Evolutionary conservation across 1,140 invertebrate genomes (phyloP).

Genomic region (Panagrolaimus sp.): DNA sequence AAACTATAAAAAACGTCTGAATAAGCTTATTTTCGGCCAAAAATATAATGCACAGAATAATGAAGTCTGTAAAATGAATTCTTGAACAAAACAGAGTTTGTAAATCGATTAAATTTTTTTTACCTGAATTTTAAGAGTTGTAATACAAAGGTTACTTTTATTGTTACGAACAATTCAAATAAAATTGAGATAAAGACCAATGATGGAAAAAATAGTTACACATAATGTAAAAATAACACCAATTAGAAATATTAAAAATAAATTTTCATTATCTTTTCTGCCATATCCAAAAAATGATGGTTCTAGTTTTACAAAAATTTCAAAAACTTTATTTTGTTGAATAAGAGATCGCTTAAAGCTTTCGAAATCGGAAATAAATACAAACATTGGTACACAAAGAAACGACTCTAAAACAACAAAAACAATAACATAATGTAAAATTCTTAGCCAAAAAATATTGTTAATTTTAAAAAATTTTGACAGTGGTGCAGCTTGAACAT

Average conservation of each 20-base stretch:
- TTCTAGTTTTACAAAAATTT: neutral
- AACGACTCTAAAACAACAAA: neutral
- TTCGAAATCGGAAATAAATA: neutral
- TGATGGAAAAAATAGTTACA: neutral
- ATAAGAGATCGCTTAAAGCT: neutral
- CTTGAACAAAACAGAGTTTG: too few species aligned
- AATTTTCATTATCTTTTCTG: neutral
- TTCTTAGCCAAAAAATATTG: neutral
- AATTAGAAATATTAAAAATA: neutral
- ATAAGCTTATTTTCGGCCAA: too few species aligned
- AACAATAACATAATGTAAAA: neutral
- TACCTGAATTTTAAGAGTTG: neutral
- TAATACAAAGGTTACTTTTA: neutral
- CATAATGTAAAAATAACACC: neutral
- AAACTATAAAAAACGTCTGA: neutral
- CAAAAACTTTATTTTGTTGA: neutral
- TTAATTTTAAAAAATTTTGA: neutral
- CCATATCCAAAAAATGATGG: neutral
- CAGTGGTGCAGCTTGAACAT: neutral
- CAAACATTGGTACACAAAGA: neutral
- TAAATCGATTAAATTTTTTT: neutral
- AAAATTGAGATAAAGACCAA: neutral
- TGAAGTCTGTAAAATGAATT: neutral
- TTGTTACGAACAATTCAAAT: neutral
- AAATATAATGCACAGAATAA: neutral